Evolutionary conservation across 64 coral and sea anemone genomes (phyloP).

Genomic region (Pocillopora verrucosa): DNA sequence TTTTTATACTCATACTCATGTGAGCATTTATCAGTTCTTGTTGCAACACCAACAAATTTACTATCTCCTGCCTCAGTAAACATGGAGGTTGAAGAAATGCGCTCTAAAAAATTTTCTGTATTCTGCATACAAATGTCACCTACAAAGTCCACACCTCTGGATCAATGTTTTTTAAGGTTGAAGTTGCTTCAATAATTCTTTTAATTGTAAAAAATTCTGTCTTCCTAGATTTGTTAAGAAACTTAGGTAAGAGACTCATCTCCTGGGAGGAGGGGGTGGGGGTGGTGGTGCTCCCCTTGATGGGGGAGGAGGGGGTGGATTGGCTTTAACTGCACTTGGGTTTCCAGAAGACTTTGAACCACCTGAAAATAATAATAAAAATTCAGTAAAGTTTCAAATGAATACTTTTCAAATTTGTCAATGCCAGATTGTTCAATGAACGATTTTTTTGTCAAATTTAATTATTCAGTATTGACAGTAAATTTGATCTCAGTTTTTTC

Average conservation of each 20-base stretch:
- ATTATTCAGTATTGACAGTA: too few relatives aligned
- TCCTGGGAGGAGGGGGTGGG: constrained; percentile 57
- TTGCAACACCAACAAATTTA: not conserved
- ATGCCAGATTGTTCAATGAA: too few relatives aligned
- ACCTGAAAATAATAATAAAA: not conserved
- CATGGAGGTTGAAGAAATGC: not conserved
- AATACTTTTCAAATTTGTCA: too few relatives aligned
- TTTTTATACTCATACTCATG: too few relatives aligned
- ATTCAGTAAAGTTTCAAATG: not conserved
- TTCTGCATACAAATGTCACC: not conserved
- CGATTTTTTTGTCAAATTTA: too few relatives aligned
- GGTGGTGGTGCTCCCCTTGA: constrained; percentile 50
- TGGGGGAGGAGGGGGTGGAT: constrained; percentile 51
- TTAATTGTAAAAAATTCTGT: constrained; percentile 27
- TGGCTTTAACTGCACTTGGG: not conserved
- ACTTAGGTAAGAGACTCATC: not conserved
- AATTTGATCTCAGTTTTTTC: too few relatives aligned
- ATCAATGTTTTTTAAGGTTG: not conserved
- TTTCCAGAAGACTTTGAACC: constrained; percentile 30
- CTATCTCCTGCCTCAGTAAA: not conserved
- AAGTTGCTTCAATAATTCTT: too few relatives aligned
- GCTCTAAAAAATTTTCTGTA: not conserved
- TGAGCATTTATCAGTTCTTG: not conserved
- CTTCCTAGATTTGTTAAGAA: constrained; percentile 23
- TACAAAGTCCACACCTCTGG: not conserved